Conservation (phyloP, 1,140 invertebrate species). For the Drosophila nannoptera region DNA sequence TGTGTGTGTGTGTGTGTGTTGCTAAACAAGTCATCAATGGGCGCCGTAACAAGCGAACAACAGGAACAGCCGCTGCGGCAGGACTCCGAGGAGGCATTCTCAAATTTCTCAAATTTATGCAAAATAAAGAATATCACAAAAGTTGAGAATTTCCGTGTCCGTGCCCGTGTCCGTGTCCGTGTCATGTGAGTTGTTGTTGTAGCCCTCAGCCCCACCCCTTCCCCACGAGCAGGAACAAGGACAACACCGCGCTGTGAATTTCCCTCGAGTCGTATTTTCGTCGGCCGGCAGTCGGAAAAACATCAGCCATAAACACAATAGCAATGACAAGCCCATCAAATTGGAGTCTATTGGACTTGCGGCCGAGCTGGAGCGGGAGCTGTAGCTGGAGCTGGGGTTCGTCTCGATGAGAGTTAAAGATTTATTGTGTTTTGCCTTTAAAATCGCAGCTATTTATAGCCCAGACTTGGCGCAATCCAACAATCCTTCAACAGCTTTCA, state of each 20-base stretch:
- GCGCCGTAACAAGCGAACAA: slow-evolving; percentile 16
- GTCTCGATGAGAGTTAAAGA: slow-evolving; percentile 19
- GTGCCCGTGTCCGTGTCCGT: slow-evolving; percentile 16
- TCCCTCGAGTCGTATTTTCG: slow-evolving; percentile 64
- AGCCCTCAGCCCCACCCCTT: neutral
- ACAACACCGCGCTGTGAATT: slow-evolving; percentile 57
- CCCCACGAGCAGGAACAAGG: slow-evolving; percentile 26
- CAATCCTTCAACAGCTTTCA: slow-evolving; percentile 30
- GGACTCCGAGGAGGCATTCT: slow-evolving; percentile 21
- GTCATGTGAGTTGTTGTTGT: slow-evolving; percentile 50
- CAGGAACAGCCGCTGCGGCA: neutral
- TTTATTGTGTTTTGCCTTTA: slow-evolving; percentile 31
- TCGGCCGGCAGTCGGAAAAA: slow-evolving; percentile 2
- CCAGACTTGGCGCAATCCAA: slow-evolving; percentile 5
- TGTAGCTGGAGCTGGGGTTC: neutral
- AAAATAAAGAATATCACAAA: slow-evolving; percentile 71
- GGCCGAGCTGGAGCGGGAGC: slow-evolving; percentile 8
- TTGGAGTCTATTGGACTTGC: slow-evolving; percentile 25
- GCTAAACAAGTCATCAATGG: slow-evolving; percentile 69
- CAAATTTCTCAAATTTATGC: slow-evolving; percentile 70
- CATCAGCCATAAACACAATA: slow-evolving; percentile 3
- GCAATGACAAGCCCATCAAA: slow-evolving; percentile 44
- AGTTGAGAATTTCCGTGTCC: slow-evolving; percentile 55
- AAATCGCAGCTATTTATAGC: slow-evolving; percentile 44
- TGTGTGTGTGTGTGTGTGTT: slow-evolving; percentile 17